Evolutionary conservation across 2,888 invertebrate genomes (phyloP), one percentile per base, ranked within the genome.

Genomic region (Tenthredo amoena): DNA sequence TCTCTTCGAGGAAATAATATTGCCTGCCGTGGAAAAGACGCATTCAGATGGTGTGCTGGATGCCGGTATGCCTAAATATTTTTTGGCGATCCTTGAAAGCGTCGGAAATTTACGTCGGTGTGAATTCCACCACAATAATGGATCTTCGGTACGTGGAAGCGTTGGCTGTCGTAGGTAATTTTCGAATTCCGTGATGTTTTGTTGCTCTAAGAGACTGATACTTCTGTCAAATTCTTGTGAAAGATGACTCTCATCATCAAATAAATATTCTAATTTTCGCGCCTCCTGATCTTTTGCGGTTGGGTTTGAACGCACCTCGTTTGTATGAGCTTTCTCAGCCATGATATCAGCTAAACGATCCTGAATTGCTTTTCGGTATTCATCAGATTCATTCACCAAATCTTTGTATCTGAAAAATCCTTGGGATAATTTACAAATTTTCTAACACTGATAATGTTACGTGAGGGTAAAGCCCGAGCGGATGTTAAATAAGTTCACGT

Each of bases 1-100:
- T 18, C 86, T 83, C 62, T 86, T 86, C 2, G 86, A 77, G 26
- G 84, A 84, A 58, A 86, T 65, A 58, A 77, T 77, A 77, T 86
- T 86, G 34, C 84, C 77, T 62, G 79, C 84, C 7, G 55, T 74
- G 21, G 77, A 68, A 76, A 84, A 86, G 4, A 86, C 86, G 31
- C 65, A 47, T 40, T 84, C 79, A 15, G 84, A 84, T 31, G 58
- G 76, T 18, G 62, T 77, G 62, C 68, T 84, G 12, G 55, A 65
- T 7, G 79, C 7, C 12, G 86, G 84, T 15, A 86, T 84, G 6
- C 10, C 21, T n/a, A 81, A 71, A 68, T 77, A 86, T 55, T 71
- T 86, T 62, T 71, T n/a, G 4, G 83, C 85, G 50, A 83, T 15
- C 21, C 40, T 84, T 7, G 86, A 68, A 12, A 86, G 47, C 12